Conservation (phyloP, 2,888 invertebrate genomes). For the Litoditis marina region DNA sequence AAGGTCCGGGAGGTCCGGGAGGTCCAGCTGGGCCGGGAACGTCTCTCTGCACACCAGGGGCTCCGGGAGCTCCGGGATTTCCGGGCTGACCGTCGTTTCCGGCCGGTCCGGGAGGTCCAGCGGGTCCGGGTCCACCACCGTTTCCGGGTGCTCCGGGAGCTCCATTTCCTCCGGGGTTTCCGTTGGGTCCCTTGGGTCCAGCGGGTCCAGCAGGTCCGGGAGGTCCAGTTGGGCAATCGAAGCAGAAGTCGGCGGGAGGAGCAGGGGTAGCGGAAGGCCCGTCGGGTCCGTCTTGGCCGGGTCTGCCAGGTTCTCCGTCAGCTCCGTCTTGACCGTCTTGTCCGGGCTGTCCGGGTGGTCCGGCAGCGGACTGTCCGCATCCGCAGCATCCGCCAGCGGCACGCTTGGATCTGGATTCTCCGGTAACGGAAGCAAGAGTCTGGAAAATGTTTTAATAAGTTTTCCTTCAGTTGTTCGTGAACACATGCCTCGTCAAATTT, state of each 20-base stretch:
- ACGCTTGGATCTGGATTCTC: conserved; percentile 40
- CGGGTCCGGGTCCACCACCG: conserved; percentile 46
- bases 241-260: conserved; percentile 44
- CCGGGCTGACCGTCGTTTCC: conserved; percentile 48
- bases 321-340: conserved; percentile 18
- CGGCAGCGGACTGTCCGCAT: conserved; percentile 20
- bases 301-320: conserved; percentile 42
- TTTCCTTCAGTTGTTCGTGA: too few relatives aligned
- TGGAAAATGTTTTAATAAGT: too few relatives aligned
- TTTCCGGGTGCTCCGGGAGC: conserved; percentile 50
- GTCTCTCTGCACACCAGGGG: conserved; percentile 15
- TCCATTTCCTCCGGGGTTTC: conserved; percentile 48
- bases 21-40: conserved; percentile 44
- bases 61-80: conserved; percentile 39
- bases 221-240: conserved; percentile 49
- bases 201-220: conserved; percentile 45
- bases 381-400: conserved; percentile 38
- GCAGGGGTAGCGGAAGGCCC: conserved; percentile 50
- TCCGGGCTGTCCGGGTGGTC: conserved; percentile 28
- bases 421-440: conserved; percentile 43
- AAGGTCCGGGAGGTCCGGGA: conserved; percentile 45
- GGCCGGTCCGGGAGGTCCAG: conserved; percentile 41
- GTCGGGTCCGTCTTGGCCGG: conserved; percentile 51
- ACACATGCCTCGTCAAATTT: too few relatives aligned
- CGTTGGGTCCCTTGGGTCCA: conserved; percentile 49